Conservation (phyloP, 2,797 vertebrate species). For the Cyprinella venusta region DNA sequence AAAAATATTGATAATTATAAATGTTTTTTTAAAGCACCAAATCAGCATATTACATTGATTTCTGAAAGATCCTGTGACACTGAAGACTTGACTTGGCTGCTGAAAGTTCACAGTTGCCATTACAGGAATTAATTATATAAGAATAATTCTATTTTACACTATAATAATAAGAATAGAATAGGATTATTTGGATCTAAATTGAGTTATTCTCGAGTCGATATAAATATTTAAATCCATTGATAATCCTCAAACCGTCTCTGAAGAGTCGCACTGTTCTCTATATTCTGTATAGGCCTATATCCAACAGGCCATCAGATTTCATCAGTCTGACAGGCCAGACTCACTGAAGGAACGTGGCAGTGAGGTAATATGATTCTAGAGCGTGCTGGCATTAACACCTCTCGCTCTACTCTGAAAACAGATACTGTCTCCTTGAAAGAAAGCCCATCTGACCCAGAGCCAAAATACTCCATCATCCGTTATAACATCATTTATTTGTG, state of each 20-base stretch:
- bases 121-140: not conserved
- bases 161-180: not conserved
- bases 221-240: not conserved
- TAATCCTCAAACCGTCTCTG: not conserved
- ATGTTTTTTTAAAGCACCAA: not conserved
- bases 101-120: not conserved
- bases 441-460: slow-evolving; percentile 19
- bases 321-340: not conserved
- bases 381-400: slow-evolving; percentile 45
- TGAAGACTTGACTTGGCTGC: too few species aligned
- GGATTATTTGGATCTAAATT: not conserved
- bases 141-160: not conserved
- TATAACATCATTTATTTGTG: slow-evolving; percentile 4
- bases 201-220: not conserved
- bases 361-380: slow-evolving; percentile 44
- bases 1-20: not conserved
- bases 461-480: slow-evolving; percentile 23
- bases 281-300: slow-evolving; percentile 3
- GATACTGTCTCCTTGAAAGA: slow-evolving; percentile 16
- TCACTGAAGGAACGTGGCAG: slow-evolving; percentile 8
- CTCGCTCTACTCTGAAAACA: slow-evolving; percentile 23
- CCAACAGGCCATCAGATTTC: not conserved
- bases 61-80: too few species aligned
- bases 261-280: not conserved
- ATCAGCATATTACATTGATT: too few species aligned